phyloP scores from a whole-genome alignment of 2,888 invertebrate genomes.

The Mesochorus sp. region DNA sequence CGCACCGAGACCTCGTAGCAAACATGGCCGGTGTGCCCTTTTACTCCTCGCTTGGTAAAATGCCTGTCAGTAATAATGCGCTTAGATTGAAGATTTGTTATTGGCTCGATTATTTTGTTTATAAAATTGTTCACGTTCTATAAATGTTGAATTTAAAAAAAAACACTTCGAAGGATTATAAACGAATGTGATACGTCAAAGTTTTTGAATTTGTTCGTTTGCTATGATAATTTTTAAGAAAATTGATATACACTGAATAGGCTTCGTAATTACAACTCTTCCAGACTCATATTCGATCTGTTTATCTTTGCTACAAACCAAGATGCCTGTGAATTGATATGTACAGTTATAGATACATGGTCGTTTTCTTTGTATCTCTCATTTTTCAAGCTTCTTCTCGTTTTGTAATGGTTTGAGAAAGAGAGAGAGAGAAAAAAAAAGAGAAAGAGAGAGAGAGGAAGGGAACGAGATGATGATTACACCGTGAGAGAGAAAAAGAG shows the following conservation, averaged over 20 bases:
- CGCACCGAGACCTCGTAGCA: conserved; percentile 71
- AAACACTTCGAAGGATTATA: too few species aligned
- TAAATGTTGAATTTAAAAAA: too few species aligned
- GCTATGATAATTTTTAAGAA: background rate
- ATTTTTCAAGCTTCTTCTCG: conserved; percentile 34
- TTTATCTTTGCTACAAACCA: background rate
- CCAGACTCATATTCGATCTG: conserved; percentile 21
- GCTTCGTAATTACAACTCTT: conserved; percentile 42
- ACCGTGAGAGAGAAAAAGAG: conserved; percentile 19
- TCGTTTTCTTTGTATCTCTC: conserved; percentile 23
- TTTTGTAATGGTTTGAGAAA: conserved; percentile 60
- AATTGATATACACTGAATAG: background rate
- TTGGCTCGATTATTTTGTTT: too few species aligned
- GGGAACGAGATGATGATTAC: background rate
- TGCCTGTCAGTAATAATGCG: background rate
- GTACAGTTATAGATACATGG: conserved; percentile 46
- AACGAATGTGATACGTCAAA: too few species aligned
- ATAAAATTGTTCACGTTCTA: too few species aligned
- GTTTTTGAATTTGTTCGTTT: background rate
- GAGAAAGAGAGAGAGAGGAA: conserved; percentile 5
- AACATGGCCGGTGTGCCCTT: conserved; percentile 79
- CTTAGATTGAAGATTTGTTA: background rate
- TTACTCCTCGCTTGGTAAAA: conserved; percentile 64
- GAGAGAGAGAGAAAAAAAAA: conserved; percentile 45
- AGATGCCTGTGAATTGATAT: conserved; percentile 10